Base-by-base conservation (phyloP, 2,888 invertebrate species). In the Rambutsinella grinnellia region DNA sequence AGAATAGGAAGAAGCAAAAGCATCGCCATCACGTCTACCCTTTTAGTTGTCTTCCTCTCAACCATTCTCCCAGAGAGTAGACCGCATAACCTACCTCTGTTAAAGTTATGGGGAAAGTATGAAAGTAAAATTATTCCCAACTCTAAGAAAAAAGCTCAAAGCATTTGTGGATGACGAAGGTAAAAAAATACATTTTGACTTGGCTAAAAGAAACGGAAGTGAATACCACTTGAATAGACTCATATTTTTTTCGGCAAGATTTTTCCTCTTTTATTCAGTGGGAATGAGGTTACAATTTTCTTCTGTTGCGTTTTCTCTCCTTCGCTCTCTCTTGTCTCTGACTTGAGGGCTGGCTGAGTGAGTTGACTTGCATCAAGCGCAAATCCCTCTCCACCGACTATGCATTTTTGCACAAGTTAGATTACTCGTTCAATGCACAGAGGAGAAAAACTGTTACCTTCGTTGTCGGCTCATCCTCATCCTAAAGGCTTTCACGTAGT, bases 151-250 rank as follows among this genome's bases (percentile, higher is more conserved):
- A 17, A 27, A 60, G 58, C 57, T 27, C 51, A 53, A 56, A 67
- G 54, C 49, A 13, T 57, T 46, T 26, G 15, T 36, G 57, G 68
- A 58, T 58, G 24, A 46, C 46, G 60, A 8, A 23, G 6, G 51
- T 51, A 21, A 24, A 23, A 60, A 44, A 44, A 44, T 44, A 13
- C 44, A 8, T n/a, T n/a, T n/a, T n/a, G n/a, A n/a, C n/a, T n/a
- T n/a, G n/a, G n/a, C n/a, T n/a, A 47, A 61, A 17, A 46, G 51
- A 70, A 70, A 70, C 70, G 70, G 70, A 70, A 70, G 70, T 70
- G 70, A 70, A 63, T 70, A 70, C 63, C 56, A 70, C 56, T 70
- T 70, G 70, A n/a, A 70, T 70, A 70, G 62, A 70, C 62, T 70
- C 62, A 62, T 70, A 62, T n/a, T n/a, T 57, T 70, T 69, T 70